Evolutionary conservation across 1,140 invertebrate genomes (phyloP).

Genomic region (Maniola jurtina): DNA sequence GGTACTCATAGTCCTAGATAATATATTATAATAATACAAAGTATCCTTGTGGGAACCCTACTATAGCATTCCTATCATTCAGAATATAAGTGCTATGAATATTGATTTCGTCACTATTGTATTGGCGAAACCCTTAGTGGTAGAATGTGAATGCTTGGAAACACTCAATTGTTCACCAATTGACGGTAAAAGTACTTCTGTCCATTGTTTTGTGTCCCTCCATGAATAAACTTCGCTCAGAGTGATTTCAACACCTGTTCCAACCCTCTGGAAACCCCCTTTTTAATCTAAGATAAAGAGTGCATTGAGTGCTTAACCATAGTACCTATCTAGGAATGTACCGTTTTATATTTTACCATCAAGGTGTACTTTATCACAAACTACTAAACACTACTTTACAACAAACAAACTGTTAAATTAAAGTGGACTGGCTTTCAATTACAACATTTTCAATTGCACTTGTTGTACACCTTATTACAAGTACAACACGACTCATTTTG

Average conservation of each 20-base stretch:
- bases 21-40: no score
- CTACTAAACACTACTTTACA: constrained; percentile 23
- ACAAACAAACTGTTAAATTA: constrained; percentile 9
- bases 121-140: not conserved
- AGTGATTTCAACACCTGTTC: constrained; percentile 44
- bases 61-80: not conserved
- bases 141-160: constrained; percentile 5
- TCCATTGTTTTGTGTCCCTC: constrained; percentile 22
- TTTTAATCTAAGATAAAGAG: constrained; percentile 75
- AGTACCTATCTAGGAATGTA: constrained; percentile 46
- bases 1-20: no score
- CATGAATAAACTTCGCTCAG: constrained; percentile 19
- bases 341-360: constrained; percentile 26
- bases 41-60: no score
- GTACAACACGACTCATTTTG: not conserved
- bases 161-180: constrained; percentile 22
- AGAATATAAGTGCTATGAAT: not conserved
- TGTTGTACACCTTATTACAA: not conserved
- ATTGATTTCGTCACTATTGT: not conserved
- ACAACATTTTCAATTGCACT: constrained; percentile 28
- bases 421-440: constrained; percentile 18
- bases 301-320: constrained; percentile 72
- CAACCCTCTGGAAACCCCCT: constrained; percentile 44
- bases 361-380: constrained; percentile 21
- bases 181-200: constrained; percentile 18